Evolutionary conservation across 2,113 vertebrate genomes (phyloP).

Genomic region (Pogona vitticeps): DNA sequence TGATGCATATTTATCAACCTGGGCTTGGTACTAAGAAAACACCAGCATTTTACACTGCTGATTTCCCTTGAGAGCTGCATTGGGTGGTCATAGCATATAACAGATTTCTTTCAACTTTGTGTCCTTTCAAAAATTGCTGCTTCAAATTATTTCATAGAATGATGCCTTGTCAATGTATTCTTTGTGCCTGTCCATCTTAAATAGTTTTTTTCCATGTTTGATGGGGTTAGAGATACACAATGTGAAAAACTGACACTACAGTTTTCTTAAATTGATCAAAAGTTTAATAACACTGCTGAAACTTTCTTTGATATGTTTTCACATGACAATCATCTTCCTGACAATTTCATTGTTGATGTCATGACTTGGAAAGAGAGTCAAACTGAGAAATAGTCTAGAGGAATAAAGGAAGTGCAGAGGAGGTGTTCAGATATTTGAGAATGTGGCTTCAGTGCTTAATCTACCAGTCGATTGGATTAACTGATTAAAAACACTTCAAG

Average conservation of each 20-base stretch:
- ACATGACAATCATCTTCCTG: background rate
- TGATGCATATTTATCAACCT: background rate
- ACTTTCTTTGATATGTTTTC: slow-evolving; percentile 7
- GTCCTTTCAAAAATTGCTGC: background rate
- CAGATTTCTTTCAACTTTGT: background rate
- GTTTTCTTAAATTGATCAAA: background rate
- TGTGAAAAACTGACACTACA: background rate
- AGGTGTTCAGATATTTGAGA: background rate
- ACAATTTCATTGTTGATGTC: slow-evolving; percentile 9
- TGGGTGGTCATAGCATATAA: background rate
- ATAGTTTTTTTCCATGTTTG: background rate
- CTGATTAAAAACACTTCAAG: background rate
- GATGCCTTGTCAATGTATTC: background rate
- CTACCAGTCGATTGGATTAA: background rate
- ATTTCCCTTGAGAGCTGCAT: background rate
- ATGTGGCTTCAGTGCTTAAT: background rate
- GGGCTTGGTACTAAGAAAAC: background rate
- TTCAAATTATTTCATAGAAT: background rate
- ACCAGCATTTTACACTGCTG: background rate
- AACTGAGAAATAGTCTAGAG: background rate
- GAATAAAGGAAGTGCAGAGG: too few species aligned
- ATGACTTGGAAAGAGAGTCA: background rate
- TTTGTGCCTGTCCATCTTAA: background rate
- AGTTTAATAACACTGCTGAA: slow-evolving; percentile 5
- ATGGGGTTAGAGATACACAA: background rate